Base-by-base conservation (phyloP, 2,797 vertebrate species). In the Mycteria americana region DNA sequence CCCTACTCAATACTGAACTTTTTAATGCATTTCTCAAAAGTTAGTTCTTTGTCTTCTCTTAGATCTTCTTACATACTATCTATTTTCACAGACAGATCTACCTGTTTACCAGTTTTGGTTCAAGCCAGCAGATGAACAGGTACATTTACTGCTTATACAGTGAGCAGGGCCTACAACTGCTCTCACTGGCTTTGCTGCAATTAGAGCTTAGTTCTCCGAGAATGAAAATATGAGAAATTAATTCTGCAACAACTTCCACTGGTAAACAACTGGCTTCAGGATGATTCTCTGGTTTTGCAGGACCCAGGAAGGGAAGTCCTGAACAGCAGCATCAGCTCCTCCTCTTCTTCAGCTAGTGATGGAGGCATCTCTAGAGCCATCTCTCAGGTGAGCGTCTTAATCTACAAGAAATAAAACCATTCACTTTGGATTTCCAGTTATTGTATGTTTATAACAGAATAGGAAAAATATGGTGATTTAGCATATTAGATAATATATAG, bases 71-170 rank as follows among this genome's bases (percentile, higher is more conserved):
- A 85, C 9, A 10, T 18, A 4, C 8, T 54, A 6, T 69, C 51
- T 95, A 4, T 84, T 89, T 95, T 94, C 77, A 93, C 95, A 96
- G 96, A 85, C 51, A 89, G 31, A 35, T 65, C 59, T 50, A 88
- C 84, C 91, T 43, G 68, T 92, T 83, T 96, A 96, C 64, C 59
- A 54, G 68, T 39, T 95, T 56, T 56, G 77, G 81, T 97, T 97
- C 93, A 96, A 50, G 45, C 67, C 91, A 76, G 39, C 1, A 18
- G 51, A 92, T 41, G 46, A 92, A 65, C 90, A 97, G 94, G 91
- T 92, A 97, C 37, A 21, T 80, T 79, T 91, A 84, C 10, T 51
- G 39, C 27, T 65, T 54, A 15, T 43, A 50, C 27, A n/a, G 50
- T 39, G 39, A 59, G 33, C 30, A n/a, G 39, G 18, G 23, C 22